These are phyloP conservation scores for Rhynchomys soricoides DNA, from an alignment of 2,113 vertebrate species.

Conservation along the genomic window DNA sequence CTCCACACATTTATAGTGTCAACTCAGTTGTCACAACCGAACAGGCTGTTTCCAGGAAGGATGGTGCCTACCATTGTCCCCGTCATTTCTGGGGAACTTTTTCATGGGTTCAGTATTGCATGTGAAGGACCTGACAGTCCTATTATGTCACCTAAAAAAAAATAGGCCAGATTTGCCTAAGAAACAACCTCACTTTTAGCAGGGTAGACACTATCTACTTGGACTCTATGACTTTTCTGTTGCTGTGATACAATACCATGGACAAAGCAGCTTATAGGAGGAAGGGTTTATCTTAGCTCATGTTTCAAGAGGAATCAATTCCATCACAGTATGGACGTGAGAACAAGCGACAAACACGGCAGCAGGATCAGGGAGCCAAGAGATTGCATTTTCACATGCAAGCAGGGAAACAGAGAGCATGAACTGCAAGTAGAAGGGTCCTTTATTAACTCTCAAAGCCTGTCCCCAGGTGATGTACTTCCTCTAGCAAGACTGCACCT, in stretches of 20 bases:
- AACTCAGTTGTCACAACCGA: neutral
- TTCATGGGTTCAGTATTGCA: neutral
- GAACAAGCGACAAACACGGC: neutral
- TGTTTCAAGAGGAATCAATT: neutral
- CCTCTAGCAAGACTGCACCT: neutral
- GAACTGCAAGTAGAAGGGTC: neutral
- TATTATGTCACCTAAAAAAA: neutral
- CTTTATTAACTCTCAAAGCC: neutral
- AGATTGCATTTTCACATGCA: neutral
- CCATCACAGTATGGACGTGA: neutral
- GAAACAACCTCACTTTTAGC: neutral
- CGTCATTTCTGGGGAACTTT: too few species aligned
- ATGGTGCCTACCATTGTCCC: neutral
- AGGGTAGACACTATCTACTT: neutral
- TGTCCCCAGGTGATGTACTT: too few species aligned
- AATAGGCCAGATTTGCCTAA: neutral
- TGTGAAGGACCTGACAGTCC: neutral
- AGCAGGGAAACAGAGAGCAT: neutral
- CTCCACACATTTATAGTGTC: neutral
- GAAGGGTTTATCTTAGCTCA: neutral
- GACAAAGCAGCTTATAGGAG: neutral
- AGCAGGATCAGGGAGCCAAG: neutral
- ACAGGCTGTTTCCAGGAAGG: neutral
- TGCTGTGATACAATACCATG: neutral
- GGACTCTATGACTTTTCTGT: neutral